Base-by-base conservation (phyloP, 2,113 vertebrate genomes). In the Hippopotamus amphibius region DNA sequence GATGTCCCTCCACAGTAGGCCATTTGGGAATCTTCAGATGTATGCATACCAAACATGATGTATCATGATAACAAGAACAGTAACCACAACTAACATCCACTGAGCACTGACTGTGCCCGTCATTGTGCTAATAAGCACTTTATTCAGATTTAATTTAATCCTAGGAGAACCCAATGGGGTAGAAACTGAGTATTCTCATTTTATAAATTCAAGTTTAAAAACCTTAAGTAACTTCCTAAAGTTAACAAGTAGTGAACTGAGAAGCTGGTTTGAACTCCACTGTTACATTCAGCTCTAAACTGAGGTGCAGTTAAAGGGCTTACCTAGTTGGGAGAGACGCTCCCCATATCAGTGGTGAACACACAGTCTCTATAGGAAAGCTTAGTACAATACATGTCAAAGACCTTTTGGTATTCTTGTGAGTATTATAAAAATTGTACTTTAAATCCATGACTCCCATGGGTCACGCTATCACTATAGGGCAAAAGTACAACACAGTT, bases 371-470 rank as follows among this genome's bases (percentile, higher is more conserved):
- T n/a, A 46, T 6, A 88, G 76, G 10, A 82, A 88, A 87, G 30
- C 90, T 95, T 77, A 33, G 7, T 65, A 91, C 22, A 41, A 6
- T 50, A n/a, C 74, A 92, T 41, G 6, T 74, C 71, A 83, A 24
- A 19, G 53, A 90, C 30, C 28, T 86, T 86, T 24, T 65, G 9
- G 41, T 21, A 93, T 53, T 65, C 61, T 94, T 88, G 46, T 90
- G 37, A 89, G 61, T 92, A 74, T 41, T 85, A 80, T 17, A 89
- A 93, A 85, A 86, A 93, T 11, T 84, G 4, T 30, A 85, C 63
- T 88, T 94, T 93, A 95, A 92, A 93, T 55, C n/a, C 82, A 26
- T 80, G 46, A 95, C 66, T 96, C 50, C 84, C 53, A 86, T 30
- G 24, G 30, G 46, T 77, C 72, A 93, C 6, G 3, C 24, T 68